These are phyloP conservation scores for Lasioglossum figueresi DNA, from an alignment of 2,888 invertebrate genomes.

Conservation along the genomic window DNA sequence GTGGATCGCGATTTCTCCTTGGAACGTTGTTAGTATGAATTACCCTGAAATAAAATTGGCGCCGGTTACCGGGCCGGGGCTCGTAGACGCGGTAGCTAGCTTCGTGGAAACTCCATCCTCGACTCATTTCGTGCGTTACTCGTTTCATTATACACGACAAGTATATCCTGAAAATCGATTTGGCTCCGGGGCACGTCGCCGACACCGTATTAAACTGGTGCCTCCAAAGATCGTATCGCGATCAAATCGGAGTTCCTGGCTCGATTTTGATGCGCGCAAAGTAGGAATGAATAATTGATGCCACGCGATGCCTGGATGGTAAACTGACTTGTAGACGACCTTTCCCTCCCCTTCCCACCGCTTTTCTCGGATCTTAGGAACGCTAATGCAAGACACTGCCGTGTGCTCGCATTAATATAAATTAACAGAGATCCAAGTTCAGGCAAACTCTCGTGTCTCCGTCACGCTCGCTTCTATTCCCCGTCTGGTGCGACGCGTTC, in stretches of 20 bases:
- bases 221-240: slow-evolving; percentile 53
- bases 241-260: slow-evolving; percentile 57
- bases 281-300: slow-evolving; percentile 74
- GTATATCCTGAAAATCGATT: slow-evolving; percentile 49
- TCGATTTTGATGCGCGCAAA: slow-evolving; percentile 65
- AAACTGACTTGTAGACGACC: slow-evolving; percentile 51
- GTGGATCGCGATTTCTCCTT: not conserved
- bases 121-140: slow-evolving; percentile 44
- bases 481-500: not conserved
- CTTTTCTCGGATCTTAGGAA: slow-evolving; percentile 56
- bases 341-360: slow-evolving; percentile 6
- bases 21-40: slow-evolving; percentile 28
- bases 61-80: not conserved
- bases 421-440: slow-evolving; percentile 71
- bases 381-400: slow-evolving; percentile 65
- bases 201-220: slow-evolving; percentile 34
- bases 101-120: slow-evolving; percentile 2
- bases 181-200: slow-evolving; percentile 23
- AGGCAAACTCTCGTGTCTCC: slow-evolving; percentile 39
- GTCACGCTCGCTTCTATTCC: not conserved
- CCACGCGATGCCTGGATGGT: slow-evolving; percentile 42
- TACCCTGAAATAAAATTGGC: slow-evolving; percentile 25
- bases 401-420: slow-evolving; percentile 75
- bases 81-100: too few species aligned
- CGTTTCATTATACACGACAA: slow-evolving; percentile 52